phyloP scores from a whole-genome alignment of 2,888 invertebrate genomes.

The Noctua janthe region DNA sequence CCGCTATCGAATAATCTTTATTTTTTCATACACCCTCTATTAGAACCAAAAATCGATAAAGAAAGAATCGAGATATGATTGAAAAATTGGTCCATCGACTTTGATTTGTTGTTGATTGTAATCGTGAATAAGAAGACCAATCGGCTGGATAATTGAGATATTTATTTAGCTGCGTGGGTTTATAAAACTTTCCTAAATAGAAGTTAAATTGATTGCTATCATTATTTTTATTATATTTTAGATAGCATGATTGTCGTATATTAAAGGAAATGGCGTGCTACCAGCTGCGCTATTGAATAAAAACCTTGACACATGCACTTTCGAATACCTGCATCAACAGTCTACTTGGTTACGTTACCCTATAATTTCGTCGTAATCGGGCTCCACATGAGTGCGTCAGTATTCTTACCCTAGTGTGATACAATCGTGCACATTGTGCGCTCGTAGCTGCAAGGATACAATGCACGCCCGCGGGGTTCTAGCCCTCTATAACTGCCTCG shows the following conservation, averaged over 20 bases:
- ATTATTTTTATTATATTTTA: conserved; percentile 15
- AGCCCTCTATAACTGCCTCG: conserved; percentile 64
- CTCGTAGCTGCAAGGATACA: conserved; percentile 45
- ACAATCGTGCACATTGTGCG: conserved; percentile 63
- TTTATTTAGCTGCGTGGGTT: conserved; percentile 61
- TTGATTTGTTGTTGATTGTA: conserved; percentile 66
- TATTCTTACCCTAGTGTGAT: conserved; percentile 59
- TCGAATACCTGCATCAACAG: conserved; percentile 20
- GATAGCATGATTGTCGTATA: not conserved
- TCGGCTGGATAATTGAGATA: conserved; percentile 69
- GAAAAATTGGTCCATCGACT: conserved; percentile 62
- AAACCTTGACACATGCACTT: conserved; percentile 37
- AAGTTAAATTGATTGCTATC: conserved; percentile 27
- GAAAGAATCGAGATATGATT: conserved; percentile 61
- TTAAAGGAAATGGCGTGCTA: not conserved
- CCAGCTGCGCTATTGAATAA: conserved; percentile 42
- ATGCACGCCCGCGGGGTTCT: conserved; percentile 63
- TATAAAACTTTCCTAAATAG: conserved; percentile 11
- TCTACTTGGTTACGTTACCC: conserved; percentile 34
- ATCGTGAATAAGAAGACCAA: conserved; percentile 66
- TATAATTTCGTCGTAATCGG: conserved; percentile 56
- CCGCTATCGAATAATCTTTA: conserved; percentile 64
- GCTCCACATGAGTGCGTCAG: conserved; percentile 47
- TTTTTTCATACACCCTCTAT: conserved; percentile 60
- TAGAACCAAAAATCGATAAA: conserved; percentile 63